Evolutionary conservation across 2,797 vertebrate species (phyloP).

Genomic region (Loriculus beryllinus): DNA sequence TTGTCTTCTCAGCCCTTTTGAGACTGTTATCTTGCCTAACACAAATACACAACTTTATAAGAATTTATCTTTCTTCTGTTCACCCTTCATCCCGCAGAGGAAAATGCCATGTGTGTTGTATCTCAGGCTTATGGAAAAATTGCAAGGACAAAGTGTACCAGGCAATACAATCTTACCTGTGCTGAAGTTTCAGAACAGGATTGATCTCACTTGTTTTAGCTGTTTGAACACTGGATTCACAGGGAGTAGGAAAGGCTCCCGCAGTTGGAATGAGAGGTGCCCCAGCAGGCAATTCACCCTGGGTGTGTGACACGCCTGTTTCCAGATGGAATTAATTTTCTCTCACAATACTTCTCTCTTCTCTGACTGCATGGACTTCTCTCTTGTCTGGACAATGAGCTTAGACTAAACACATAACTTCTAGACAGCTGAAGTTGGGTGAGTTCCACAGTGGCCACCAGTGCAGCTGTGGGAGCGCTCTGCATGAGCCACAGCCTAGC

Average conservation of each 20-base stretch:
- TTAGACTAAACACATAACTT: background rate
- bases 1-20: background rate
- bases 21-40: background rate
- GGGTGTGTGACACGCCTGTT: fast-evolving
- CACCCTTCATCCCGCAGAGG: background rate
- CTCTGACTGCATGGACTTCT: background rate
- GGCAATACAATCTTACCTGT: background rate
- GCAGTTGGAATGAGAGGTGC: background rate
- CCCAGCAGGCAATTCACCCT: fast-evolving
- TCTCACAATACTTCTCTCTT: background rate
- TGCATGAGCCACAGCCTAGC: background rate
- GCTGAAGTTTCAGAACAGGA: background rate
- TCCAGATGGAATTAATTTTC: background rate
- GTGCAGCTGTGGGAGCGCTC: background rate
- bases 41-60: background rate
- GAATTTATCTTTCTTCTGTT: background rate
- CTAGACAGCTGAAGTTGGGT: background rate
- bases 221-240: background rate
- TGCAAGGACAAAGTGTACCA: background rate
- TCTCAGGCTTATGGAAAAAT: background rate
- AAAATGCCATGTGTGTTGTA: fast-evolving
- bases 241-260: background rate
- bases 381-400: background rate
- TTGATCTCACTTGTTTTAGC: background rate
- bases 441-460: background rate